Evolutionary conservation across 2,797 vertebrate genomes (phyloP).

Genomic region (Chloroceryle amazona): DNA sequence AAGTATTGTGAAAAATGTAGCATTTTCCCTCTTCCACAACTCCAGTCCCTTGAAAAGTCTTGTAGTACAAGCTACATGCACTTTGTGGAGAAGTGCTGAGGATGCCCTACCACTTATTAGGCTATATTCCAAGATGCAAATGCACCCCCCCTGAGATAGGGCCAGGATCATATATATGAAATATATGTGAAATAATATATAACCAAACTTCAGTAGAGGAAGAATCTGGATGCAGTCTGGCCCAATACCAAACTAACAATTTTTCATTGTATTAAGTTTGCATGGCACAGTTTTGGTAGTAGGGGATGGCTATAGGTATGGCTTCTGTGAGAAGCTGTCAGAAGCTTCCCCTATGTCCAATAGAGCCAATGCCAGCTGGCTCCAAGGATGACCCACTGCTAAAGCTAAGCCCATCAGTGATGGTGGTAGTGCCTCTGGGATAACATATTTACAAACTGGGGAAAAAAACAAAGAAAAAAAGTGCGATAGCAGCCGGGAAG

Average conservation of each 20-base stretch:
- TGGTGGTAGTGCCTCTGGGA: not conserved
- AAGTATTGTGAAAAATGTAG: not conserved
- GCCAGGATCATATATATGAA: not conserved
- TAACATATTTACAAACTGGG: too few relatives aligned
- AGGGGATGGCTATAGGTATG: not conserved
- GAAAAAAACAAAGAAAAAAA: not conserved
- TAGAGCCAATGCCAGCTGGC: not conserved
- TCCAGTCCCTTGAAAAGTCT: rapidly evolving
- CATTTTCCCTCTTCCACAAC: not conserved
- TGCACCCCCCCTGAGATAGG: not conserved
- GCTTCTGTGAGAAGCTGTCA: not conserved
- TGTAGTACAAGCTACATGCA: not conserved
- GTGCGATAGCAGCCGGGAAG: not conserved
- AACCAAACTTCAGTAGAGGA: not conserved
- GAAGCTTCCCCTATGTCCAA: not conserved
- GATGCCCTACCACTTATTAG: not conserved
- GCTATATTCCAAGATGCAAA: not conserved
- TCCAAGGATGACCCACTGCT: rapidly evolving
- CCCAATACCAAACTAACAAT: not conserved
- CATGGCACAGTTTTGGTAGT: not conserved
- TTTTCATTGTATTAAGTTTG: not conserved
- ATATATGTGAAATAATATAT: not conserved
- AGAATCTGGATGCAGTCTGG: not conserved
- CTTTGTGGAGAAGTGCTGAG: not conserved
- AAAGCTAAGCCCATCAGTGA: not conserved